phyloP scores from a whole-genome alignment of 2,797 vertebrate species.

The Gymnothorax javanicus region DNA sequence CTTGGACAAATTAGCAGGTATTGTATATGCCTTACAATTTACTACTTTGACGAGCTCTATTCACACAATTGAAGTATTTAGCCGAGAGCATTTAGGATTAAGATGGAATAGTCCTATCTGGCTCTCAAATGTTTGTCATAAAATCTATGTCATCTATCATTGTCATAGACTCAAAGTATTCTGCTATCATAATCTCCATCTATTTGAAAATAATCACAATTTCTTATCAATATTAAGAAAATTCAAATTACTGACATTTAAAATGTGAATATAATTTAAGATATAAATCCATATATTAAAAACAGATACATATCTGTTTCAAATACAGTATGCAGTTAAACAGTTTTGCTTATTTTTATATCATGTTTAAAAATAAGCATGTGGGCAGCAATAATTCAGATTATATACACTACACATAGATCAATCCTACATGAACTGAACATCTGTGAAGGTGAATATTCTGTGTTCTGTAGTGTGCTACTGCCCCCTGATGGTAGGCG shows the following conservation, averaged over 20 bases:
- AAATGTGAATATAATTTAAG: neutral
- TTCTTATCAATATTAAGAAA: neutral
- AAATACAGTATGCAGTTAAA: neutral
- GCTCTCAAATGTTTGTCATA: too few species aligned
- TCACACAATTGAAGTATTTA: neutral
- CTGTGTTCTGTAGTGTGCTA: conserved; percentile 81
- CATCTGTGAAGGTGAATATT: neutral
- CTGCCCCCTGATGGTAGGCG: conserved; percentile 95
- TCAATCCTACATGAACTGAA: neutral
- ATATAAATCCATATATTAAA: neutral
- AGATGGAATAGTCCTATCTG: neutral
- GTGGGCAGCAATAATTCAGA: neutral
- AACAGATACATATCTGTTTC: neutral
- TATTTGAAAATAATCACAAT: neutral
- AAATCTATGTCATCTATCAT: neutral
- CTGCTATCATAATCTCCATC: neutral
- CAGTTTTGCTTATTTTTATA: neutral
- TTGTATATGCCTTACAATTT: neutral
- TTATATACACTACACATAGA: neutral
- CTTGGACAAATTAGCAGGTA: neutral
- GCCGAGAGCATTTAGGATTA: neutral
- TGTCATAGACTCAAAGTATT: neutral
- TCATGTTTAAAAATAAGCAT: neutral
- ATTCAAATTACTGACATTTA: neutral
- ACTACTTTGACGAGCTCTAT: neutral